Base-by-base conservation (phyloP, 2,113 vertebrate species). In the Podarcis muralis region DNA sequence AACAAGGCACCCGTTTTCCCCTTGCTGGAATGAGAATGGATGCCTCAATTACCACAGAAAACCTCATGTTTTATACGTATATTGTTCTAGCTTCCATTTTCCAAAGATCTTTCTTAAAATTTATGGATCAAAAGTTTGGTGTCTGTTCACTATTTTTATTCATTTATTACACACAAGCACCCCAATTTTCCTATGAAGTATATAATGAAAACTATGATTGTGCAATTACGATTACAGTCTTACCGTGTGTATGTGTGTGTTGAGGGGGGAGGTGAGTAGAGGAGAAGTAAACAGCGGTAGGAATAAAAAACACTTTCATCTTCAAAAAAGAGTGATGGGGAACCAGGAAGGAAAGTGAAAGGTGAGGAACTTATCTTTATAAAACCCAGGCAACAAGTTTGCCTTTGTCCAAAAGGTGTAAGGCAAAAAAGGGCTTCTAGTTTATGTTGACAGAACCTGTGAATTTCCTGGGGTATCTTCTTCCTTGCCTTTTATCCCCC, bases 381-480 rank as follows among this genome's bases (percentile, higher is more conserved):
- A 83, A 79, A 79, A 74, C 0, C 0, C 23, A 0, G 71, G 91
- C 94, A 94, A 94, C 95, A 95, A 91, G 92, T 95, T 76, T 87
- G 0, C 1, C 87, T 90, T 85, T 82, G 81, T 68, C 72, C 68
- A 43, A 85, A 32, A 6, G 48, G 79, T 77, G 59, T 66, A 81
- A 92, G 48, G 32, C 85, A 89, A 83, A 92, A 92, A 88, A 57
- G 83, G 25, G 13, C 85, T 87, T 48, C 1, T 78, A 82, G 78
- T 18, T 78, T n/a, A 91, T 62, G 69, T 68, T 40, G 0, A 3
- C 86, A 87, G 32, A 32, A 57, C 7, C 6, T 3, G 5, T 12
- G 78, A 15, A 86, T 82, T 80, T 81, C 82, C 12, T 80, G 76
- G 27, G 12, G 12, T 62, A 86, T 1, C 69, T 43, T 48, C 65